Evolutionary conservation across 2,113 vertebrate species (phyloP), one percentile per base, ranked within the genome.

Genomic region (Catharus minimus): DNA sequence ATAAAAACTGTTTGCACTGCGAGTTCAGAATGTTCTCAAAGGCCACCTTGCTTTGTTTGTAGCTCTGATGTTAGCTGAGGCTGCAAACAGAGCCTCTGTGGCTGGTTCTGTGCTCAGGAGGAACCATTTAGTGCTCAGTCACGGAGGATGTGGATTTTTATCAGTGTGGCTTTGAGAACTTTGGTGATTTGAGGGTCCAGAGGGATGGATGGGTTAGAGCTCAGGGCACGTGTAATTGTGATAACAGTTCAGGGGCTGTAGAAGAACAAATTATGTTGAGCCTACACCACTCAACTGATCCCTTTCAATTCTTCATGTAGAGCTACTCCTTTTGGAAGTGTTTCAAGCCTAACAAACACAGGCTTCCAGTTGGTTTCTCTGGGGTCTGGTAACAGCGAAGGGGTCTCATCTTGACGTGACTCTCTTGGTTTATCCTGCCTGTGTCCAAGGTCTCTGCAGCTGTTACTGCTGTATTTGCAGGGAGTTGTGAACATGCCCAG

Each of bases 361-460:
- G 39, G 4, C 11, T 84, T 75, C 14, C 19, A 20, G 43, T 38
- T 76, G 17, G 2, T 53, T 90, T 86, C 89, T 56, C 53, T 75
- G 41, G 60, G 38, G 5, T 23, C 22, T 49, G 46, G 24, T 44
- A 14, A 3, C 13, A 15, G 56, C 0, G 0, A 52, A 8, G 4
- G 7, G 65, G 41, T 71, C 22, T 26, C 4, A 0, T 53, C 27
- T 62, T 0, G 0, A 5, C 7, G 0, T 22, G 38, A 20, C 49
- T 41, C 46, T 53, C 1, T 0, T 36, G 10, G 43, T 62, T 83
- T 62, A 18, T 85, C 24, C 44, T 69, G 10, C 19, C 8, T 49
- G 41, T 33, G 14, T 26, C 32, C 53, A 65, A 68, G 22, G 49
- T 56, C 49, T 44, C 36, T 79, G 57, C 18, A 47, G 1, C n/a